Conservation (phyloP, 2,113 vertebrate genomes). For the Aleadryas rufinucha region DNA sequence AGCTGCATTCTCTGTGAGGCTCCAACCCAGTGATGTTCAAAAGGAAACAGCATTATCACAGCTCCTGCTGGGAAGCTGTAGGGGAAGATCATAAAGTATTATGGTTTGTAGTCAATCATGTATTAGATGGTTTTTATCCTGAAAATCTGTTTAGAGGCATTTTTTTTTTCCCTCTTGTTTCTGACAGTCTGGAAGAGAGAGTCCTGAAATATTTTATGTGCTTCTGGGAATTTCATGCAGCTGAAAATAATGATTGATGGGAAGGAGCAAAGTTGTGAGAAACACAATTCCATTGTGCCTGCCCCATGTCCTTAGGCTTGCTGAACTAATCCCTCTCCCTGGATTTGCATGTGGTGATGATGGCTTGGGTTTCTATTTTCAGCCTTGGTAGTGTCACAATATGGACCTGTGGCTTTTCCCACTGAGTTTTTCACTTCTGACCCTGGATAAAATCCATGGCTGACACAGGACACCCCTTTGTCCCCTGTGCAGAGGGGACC, state of each 20-base stretch:
- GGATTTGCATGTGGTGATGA: rapidly evolving
- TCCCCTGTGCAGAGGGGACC: not conserved
- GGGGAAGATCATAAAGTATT: not conserved
- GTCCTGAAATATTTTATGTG: not conserved
- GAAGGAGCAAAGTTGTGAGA: not conserved
- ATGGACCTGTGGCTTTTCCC: not conserved
- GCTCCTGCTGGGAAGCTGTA: not conserved
- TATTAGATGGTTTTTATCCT: not conserved
- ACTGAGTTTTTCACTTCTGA: not conserved
- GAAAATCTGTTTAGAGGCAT: not conserved
- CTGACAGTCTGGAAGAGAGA: not conserved
- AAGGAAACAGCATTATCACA: not conserved
- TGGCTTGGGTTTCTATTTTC: not conserved
- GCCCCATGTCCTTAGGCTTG: not conserved
- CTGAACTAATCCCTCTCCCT: not conserved
- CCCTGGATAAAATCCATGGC: rapidly evolving
- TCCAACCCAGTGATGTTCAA: not conserved
- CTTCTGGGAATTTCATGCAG: not conserved
- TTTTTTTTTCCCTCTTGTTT: not conserved
- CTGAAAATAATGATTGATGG: not conserved
- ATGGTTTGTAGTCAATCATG: not conserved
- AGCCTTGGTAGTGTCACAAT: not conserved
- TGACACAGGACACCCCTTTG: not conserved
- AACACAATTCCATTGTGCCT: not conserved
- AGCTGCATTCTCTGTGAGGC: not conserved